Evolutionary conservation across 2,797 vertebrate genomes (phyloP).

Genomic region (Lophius americanus): DNA sequence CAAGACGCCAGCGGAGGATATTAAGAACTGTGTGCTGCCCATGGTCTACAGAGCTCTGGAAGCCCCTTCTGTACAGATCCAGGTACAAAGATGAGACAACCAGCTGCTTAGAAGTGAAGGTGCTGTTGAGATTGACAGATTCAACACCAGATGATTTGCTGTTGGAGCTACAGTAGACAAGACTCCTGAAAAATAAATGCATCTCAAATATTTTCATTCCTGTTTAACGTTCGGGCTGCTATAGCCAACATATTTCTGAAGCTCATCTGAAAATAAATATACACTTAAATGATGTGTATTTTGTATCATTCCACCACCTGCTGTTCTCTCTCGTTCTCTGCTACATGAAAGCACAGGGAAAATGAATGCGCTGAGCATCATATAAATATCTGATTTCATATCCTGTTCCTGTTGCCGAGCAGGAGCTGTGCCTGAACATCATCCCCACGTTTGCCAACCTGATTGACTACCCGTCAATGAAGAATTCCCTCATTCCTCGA

Average conservation of each 20-base stretch:
- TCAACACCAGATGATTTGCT: not conserved
- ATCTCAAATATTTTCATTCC: not conserved
- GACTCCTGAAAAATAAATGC: not conserved
- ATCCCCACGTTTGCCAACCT: conserved; percentile 98
- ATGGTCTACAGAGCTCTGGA: conserved; percentile 98
- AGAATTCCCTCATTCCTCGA: conserved; percentile 97
- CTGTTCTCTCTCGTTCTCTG: not conserved
- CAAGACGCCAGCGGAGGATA: conserved; percentile 96
- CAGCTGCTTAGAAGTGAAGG: not conserved
- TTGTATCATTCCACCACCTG: conserved; percentile 10
- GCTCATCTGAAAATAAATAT: not conserved
- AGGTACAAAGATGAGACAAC: conserved; percentile 79
- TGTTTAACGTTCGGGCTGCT: not conserved
- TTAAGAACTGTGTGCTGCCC: conserved; percentile 94
- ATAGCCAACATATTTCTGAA: no score
- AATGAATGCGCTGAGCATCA: conserved; percentile 4
- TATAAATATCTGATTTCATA: conserved; percentile 24
- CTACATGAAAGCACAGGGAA: conserved; percentile 6
- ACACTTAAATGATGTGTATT: conserved; percentile 15
- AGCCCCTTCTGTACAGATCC: conserved; percentile 97
- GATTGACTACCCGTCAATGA: conserved; percentile 99
- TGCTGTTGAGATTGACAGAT: not conserved
- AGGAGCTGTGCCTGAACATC: conserved; percentile 99
- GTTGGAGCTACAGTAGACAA: not conserved
- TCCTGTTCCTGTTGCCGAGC: conserved; percentile 40